Base-by-base conservation (phyloP, 1,140 invertebrate species). In the Heliconius eleuchia region DNA sequence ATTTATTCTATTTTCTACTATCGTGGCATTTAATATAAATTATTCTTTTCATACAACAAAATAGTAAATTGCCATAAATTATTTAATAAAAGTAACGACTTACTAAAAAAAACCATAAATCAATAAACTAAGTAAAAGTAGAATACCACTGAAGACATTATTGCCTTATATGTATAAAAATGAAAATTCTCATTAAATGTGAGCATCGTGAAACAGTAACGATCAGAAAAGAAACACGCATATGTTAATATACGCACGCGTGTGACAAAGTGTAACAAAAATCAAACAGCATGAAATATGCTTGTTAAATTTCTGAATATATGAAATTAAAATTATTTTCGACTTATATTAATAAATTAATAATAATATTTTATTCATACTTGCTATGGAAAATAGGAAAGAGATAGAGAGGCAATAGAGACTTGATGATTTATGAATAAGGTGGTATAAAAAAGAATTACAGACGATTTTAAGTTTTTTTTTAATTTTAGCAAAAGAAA, bases 131-230 rank as follows among this genome's bases (percentile, higher is more conserved):
- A 30, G 3, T 3, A 30, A 16, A 66, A 27, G 0, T 66, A 37
- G 13, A 30, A 66, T 27, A 30, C 60, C 1, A 23, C n/a, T 66
- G 23, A 66, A 27, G 1, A 66, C 9, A 66, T n/a, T 16, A 66
- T 60, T 66, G 11, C 60, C 27, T 5, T 66, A 78, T 55, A 73
- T 34, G 19, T 73, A 30, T 46, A 60, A 9, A 11, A 60, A 57
- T 73, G 37, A 55, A 78, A 78, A 66, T 27, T 39, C 19, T 1
- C 11, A 78, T 78, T 37, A 60, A 78, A 42, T 50, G 5, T 57
- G 73, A 30, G 73, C 52, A 78, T 78, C 42, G 50, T 55, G 16
- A 55, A 57, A 42, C 46, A 23, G 76, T 42, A 60, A 73, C 39
- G 30, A 60, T 73, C 50, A 18, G 34, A 13, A 77, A 52, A 71